phyloP scores from a whole-genome alignment of 1,140 invertebrate species.

The Yoshiicerus persimilis region DNA sequence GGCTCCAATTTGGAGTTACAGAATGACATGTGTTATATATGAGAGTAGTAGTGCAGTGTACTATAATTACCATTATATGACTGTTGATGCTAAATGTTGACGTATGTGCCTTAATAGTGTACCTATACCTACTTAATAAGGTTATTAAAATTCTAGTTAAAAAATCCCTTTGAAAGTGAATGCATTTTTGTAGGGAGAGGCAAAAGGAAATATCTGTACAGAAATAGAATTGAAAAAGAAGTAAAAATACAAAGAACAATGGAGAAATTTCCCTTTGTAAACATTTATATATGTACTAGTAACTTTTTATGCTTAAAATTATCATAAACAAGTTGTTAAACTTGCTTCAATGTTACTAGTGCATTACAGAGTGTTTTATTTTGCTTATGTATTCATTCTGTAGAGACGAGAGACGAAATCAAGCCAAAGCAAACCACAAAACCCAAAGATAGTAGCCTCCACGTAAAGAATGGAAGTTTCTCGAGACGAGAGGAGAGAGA shows the following conservation, averaged over 20 bases:
- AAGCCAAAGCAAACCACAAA: background rate
- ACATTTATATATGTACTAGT: background rate
- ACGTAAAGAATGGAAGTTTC: background rate
- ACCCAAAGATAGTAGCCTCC: background rate
- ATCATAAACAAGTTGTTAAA: background rate
- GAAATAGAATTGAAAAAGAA: background rate
- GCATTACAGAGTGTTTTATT: background rate
- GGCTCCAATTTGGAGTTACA: too few relatives aligned
- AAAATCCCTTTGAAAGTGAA: background rate
- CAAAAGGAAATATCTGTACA: background rate
- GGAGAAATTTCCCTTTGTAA: background rate
- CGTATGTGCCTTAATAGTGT: too few relatives aligned
- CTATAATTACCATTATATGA: too few relatives aligned
- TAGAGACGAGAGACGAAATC: background rate
- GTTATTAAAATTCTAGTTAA: background rate
- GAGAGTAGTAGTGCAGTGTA: too few relatives aligned
- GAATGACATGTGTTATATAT: too few relatives aligned
- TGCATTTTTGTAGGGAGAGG: background rate
- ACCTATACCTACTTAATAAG: too few relatives aligned
- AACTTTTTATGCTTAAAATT: background rate
- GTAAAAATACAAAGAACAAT: constrained; percentile 3
- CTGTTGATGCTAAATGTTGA: too few relatives aligned
- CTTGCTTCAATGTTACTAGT: background rate
- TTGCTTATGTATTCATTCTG: background rate
- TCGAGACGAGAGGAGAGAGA: background rate